These are phyloP conservation scores for Dascillus cervinus DNA, from an alignment of 2,888 invertebrate genomes.

Conservation along the genomic window DNA sequence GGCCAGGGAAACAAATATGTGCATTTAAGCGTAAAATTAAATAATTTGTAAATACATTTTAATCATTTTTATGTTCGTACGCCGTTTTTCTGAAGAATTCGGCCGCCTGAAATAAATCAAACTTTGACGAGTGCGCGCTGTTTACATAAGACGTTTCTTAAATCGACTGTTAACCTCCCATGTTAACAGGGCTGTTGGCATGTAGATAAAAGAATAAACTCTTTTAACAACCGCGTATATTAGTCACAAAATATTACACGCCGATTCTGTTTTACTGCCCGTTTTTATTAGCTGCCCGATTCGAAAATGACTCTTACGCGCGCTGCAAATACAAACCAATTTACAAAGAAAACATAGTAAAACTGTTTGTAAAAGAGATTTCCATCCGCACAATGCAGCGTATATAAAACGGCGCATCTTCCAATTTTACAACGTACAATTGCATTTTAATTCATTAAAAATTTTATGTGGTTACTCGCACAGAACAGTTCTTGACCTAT, in stretches of 20 bases:
- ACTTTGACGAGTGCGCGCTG: conserved; percentile 1
- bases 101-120: conserved; percentile 1
- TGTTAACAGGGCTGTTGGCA: conserved; percentile 34
- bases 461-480: too few species aligned
- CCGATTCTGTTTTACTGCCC: conserved; percentile 31
- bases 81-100: not conserved
- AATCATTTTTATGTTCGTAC: not conserved
- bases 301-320: conserved; percentile 18
- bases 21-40: conserved; percentile 41
- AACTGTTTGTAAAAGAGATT: too few species aligned
- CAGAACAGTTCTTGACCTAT: too few species aligned
- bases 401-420: too few species aligned
- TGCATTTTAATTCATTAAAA: too few species aligned
- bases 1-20: conserved; percentile 38
- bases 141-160: conserved; percentile 4
- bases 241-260: conserved; percentile 35
- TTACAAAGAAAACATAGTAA: not conserved
- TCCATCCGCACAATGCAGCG: too few species aligned
- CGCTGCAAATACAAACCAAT: conserved; percentile 13
- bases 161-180: conserved; percentile 25
- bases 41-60: conserved; percentile 38
- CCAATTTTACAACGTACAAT: too few species aligned
- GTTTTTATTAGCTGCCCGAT: conserved; percentile 25
- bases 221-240: conserved; percentile 35
- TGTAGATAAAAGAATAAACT: conserved; percentile 36